Percentiles rank a stretch among this genome's conserved stretches.
Conservation (phyloP, 2,797 vertebrate species). For the Pseudocheirus occidentalis region DNA sequence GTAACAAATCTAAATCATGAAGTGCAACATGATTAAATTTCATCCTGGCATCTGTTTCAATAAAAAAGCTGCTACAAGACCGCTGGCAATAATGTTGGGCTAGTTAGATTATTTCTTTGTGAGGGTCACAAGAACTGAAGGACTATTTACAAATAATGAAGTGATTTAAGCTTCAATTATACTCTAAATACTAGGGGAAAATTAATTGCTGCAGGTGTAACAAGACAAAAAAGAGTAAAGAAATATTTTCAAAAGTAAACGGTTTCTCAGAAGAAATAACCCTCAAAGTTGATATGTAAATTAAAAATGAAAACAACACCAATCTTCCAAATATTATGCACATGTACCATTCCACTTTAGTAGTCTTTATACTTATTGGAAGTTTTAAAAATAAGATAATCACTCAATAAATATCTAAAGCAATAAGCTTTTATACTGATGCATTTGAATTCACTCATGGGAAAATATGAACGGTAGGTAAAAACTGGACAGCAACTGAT, state of each 20-base stretch:
- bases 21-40: slow-evolving; percentile 16
- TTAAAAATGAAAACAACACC: slow-evolving; percentile 27
- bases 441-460: neutral
- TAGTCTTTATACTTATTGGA: neutral
- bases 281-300: slow-evolving; percentile 46
- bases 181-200: slow-evolving; percentile 36
- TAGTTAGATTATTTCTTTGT: slow-evolving; percentile 57
- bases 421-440: neutral
- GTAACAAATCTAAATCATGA: slow-evolving; percentile 54
- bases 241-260: slow-evolving; percentile 64
- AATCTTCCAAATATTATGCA: neutral
- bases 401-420: neutral
- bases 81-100: slow-evolving; percentile 28
- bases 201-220: slow-evolving; percentile 43
- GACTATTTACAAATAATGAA: slow-evolving; percentile 65
- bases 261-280: slow-evolving; percentile 54
- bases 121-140: slow-evolving; percentile 19
- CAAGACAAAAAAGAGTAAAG: slow-evolving; percentile 22
- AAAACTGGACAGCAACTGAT: neutral
- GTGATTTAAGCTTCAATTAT: slow-evolving; percentile 68
- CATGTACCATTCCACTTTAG: neutral
- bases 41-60: slow-evolving; percentile 61
- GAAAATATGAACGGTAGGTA: neutral
- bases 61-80: slow-evolving; percentile 54
- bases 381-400: neutral